Evolutionary conservation across 2,113 vertebrate genomes (phyloP), one percentile per base, ranked within the genome.

Genomic region (Passer montanus): DNA sequence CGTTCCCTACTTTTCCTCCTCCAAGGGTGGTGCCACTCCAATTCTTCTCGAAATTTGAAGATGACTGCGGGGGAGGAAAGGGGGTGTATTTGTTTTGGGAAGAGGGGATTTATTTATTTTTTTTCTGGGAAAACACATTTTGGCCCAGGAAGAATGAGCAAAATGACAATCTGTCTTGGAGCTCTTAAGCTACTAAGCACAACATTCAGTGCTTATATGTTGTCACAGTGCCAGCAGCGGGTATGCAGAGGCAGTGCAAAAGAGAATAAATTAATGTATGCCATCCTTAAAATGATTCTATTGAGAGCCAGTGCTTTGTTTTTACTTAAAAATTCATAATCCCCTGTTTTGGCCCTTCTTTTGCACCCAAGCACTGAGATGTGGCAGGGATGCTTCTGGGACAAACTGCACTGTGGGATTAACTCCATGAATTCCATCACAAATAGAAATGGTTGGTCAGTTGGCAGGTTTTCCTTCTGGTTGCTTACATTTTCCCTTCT

Each of bases 81-180:
- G 37, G 69, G 19, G 2, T 43, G 21, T 88, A 24, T 94, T 93
- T 93, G 59, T 92, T 92, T 94, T 41, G 69, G 73, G 66, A 78
- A 78, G 66, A 87, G 49, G 30, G 49, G 52, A 44, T 70, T 88
- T 77, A 3, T 68, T 95, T 67, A 0, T 74, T 68, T 74, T 52
- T 89, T 87, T 64, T 41, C 44, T 11, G 7, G n/a, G 37, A 78
- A 92, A 89, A 77, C 33, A 63, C 72, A 41, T 95, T 95, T 89
- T 90, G 90, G 83, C 69, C 86, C 44, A 56, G 68, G 84, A 89
- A 78, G 66, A 96, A 92, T 58, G 60, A 92, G 69, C 41, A 58
- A 88, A 96, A 87, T 86, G 79, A 75, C 69, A 92, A 64, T 92
- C 90, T 93, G 79, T 95, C 90, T 89, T 62, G 68, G 44, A 93